phyloP scores from a whole-genome alignment of 2,113 vertebrate species.

The Anarhynchus alexandrinus region DNA sequence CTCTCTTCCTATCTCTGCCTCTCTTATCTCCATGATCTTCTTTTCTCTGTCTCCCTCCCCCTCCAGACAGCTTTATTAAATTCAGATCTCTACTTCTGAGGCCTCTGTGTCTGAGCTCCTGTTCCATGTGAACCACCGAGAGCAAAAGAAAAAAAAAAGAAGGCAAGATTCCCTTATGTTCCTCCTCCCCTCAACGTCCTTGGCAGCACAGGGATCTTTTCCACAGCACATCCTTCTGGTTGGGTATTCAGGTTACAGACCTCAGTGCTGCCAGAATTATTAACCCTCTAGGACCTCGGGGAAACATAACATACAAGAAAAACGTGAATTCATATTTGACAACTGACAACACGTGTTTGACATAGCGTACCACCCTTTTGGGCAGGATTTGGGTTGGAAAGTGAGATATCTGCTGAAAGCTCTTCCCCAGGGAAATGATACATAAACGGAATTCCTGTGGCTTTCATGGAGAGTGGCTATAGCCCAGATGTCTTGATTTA shows the following conservation, averaged over 20 bases:
- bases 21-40: slow-evolving; percentile 39
- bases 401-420: background rate
- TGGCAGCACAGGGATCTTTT: background rate
- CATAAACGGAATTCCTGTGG: background rate
- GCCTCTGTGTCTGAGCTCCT: background rate
- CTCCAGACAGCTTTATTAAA: slow-evolving; percentile 53
- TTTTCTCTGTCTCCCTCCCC: background rate
- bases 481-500: background rate
- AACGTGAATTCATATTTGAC: background rate
- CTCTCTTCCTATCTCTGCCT: background rate
- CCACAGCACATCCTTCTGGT: background rate
- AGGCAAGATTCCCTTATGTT: background rate
- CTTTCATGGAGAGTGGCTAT: background rate
- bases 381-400: background rate
- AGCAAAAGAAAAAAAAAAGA: background rate
- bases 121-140: background rate
- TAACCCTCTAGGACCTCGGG: background rate
- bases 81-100: slow-evolving; percentile 24
- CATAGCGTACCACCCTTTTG: background rate
- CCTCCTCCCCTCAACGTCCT: background rate
- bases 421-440: background rate
- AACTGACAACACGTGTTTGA: background rate
- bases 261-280: background rate
- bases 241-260: background rate
- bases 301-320: background rate